These are phyloP conservation scores for Rhincodon typus DNA, from an alignment of 2,797 vertebrate species.

Conservation along the genomic window DNA sequence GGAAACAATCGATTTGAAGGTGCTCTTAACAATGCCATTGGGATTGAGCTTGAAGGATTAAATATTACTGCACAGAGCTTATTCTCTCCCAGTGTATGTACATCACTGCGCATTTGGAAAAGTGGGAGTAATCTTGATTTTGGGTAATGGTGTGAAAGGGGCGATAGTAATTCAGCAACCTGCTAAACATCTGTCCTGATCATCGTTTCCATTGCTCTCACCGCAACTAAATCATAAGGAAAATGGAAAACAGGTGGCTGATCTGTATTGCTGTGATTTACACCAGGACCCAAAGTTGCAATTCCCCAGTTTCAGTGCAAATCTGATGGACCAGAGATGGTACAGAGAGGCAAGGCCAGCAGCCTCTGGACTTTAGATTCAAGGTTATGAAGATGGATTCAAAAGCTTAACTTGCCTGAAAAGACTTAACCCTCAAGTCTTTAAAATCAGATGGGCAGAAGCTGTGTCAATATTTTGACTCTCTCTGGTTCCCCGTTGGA, in stretches of 20 bases:
- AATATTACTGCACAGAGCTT: background rate
- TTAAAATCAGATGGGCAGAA: background rate
- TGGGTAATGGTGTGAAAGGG: background rate
- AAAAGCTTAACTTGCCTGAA: background rate
- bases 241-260: background rate
- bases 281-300: background rate
- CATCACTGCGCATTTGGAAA: background rate
- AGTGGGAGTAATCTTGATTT: background rate
- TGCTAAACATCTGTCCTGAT: background rate
- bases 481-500: background rate
- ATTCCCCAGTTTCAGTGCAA: background rate
- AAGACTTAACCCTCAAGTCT: background rate
- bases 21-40: background rate
- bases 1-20: background rate
- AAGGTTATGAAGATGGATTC: background rate
- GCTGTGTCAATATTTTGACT: background rate
- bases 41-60: background rate
- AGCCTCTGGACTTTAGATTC: background rate
- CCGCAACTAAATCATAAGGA: background rate
- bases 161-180: background rate
- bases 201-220: background rate
- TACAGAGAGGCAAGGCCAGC: background rate
- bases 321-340: background rate
- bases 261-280: background rate
- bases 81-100: background rate